Evolutionary conservation across 2,797 vertebrate genomes (phyloP).

Genomic region (Anabacerthia variegaticeps): DNA sequence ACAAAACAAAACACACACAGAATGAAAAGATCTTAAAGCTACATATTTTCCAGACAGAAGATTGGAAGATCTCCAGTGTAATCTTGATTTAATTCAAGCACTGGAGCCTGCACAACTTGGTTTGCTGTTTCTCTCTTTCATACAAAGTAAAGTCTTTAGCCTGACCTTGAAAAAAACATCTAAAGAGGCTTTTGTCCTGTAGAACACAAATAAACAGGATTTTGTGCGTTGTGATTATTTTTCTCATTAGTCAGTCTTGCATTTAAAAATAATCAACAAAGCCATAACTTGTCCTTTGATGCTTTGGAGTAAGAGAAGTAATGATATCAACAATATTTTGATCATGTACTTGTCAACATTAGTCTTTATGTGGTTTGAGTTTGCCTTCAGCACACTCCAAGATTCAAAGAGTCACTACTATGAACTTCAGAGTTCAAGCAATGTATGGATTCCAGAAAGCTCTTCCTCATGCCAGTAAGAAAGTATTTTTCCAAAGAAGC

Average conservation of each 20-base stretch:
- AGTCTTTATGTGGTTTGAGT: constrained; percentile 26
- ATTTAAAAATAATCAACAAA: constrained; percentile 32
- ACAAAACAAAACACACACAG: neutral
- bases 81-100: constrained; percentile 62
- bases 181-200: neutral
- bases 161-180: constrained; percentile 2
- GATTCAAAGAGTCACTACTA: neutral
- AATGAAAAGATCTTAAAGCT: constrained; percentile 45
- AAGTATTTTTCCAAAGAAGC: neutral
- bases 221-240: neutral
- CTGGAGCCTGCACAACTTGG: neutral
- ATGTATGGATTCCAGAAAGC: neutral
- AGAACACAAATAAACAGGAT: neutral
- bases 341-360: constrained; percentile 5
- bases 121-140: neutral
- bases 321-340: constrained; percentile 21
- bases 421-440: neutral
- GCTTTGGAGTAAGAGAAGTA: neutral
- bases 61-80: constrained; percentile 39
- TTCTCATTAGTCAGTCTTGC: constrained; percentile 5
- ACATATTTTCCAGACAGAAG: constrained; percentile 29
- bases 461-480: neutral
- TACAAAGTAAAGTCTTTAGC: constrained; percentile 5
- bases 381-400: neutral
- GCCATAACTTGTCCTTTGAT: neutral